Evolutionary conservation across 92 coral and sea anemone species (phyloP), one percentile per base, ranked within the genome.

Genomic region (Porites evermanni): DNA sequence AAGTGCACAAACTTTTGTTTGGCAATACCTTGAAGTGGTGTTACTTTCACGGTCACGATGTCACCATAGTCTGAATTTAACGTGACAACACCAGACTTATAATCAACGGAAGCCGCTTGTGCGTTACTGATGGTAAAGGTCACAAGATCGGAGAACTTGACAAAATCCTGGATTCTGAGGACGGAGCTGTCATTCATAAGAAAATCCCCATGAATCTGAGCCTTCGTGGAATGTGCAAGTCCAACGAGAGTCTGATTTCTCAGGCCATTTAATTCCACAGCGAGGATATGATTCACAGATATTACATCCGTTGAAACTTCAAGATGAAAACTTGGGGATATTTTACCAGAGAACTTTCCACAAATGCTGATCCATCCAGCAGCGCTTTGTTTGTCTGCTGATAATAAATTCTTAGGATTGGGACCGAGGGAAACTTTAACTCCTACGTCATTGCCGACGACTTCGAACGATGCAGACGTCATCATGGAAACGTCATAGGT

Each of bases 151-250:
- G 83, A 44, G 77, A 79, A 91, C 1, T 63, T 69, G 8, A 75
- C 64, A 71, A 93, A 88, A 79, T 91, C 81, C 69, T 75, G 79
- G 51, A 93, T 67, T 18, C 79, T 68, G n/a, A 93, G 24, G 19
- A 85, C 60, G 2, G 92, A 88, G 66, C 78, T 69, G 83, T 93
- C 94, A 71, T 89, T 91, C 90, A 93, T 88, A 13, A 32, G 67
- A 60, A 86, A 81, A 69, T 88, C 85, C 18, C 91, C 96, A 14
- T 69, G 81, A 38, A 88, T 53, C 47, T 87, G 92, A 53, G 90
- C 91, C 29, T 52, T 11, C 2, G 91, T 84, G 1, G 63, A 71
- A n/a, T 72, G 75, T n/a, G 81, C 87, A 17, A 80, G 81, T 20
- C 96, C 96, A 9, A 83, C 17, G 53, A 93, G 80, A 29, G 96